These are phyloP conservation scores for Sinocyclocheilus rhinocerous DNA, from an alignment of 2,113 vertebrate genomes.

Conservation along the genomic window DNA sequence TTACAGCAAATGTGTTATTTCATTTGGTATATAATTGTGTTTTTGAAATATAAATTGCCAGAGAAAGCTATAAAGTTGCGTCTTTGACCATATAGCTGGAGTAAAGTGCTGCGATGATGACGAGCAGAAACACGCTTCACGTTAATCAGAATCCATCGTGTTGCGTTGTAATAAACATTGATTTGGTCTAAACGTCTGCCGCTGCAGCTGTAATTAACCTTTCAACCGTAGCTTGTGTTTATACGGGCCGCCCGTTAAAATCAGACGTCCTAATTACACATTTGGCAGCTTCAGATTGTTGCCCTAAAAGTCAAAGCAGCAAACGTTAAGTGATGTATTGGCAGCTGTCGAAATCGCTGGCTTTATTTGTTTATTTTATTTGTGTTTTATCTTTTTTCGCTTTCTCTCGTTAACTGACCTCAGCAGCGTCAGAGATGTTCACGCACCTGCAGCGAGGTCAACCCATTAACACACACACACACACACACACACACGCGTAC, in stretches of 20 bases:
- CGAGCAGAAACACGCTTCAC: background rate
- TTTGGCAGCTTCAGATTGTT: constrained; percentile 68
- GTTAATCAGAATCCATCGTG: constrained; percentile 72
- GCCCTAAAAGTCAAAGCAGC: constrained; percentile 45
- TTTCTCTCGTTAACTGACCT: constrained; percentile 53
- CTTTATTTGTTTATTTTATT: constrained; percentile 38
- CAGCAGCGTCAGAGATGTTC: constrained; percentile 49
- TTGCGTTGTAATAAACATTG: constrained; percentile 83
- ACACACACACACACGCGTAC: background rate
- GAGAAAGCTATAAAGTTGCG: background rate
- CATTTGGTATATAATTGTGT: background rate
- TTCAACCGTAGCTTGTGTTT: constrained; percentile 84
- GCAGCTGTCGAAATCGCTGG: constrained; percentile 28
- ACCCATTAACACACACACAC: constrained; percentile 29
- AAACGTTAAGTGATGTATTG: constrained; percentile 46
- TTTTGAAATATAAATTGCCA: background rate
- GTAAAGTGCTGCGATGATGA: background rate
- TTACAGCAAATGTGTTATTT: background rate
- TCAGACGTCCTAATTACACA: constrained; percentile 81
- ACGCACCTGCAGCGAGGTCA: constrained; percentile 62
- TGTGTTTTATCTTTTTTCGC: constrained; percentile 50
- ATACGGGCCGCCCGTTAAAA: constrained; percentile 78
- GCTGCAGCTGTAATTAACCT: constrained; percentile 87
- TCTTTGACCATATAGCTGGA: background rate
- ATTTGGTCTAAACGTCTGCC: constrained; percentile 85